phyloP scores from a whole-genome alignment of 2,797 vertebrate genomes.

The Ciconia nigra region DNA sequence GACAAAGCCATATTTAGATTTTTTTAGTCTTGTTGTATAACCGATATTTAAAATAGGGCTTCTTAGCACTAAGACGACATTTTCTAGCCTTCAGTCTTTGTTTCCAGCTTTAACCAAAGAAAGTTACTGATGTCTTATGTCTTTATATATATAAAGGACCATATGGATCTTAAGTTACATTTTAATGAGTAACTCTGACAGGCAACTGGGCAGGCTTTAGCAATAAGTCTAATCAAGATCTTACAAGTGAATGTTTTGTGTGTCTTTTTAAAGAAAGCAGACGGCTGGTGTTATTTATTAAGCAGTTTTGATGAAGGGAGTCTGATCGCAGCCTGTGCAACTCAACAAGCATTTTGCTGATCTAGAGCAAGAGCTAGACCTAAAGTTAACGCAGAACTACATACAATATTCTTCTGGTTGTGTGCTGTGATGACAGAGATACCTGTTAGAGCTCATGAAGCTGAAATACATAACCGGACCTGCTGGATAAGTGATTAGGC shows the following conservation, averaged over 20 bases:
- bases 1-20: not conserved
- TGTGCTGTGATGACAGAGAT: not conserved
- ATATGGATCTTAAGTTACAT: not conserved
- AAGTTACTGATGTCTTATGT: not conserved
- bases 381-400: not conserved
- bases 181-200: not conserved
- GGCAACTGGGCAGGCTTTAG: not conserved
- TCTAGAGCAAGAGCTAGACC: not conserved
- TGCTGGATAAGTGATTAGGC: not conserved
- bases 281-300: not conserved
- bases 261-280: not conserved
- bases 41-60: not conserved
- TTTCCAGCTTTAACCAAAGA: not conserved
- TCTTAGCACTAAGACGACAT: not conserved
- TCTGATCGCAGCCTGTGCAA: not conserved
- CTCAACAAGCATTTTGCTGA: not conserved
- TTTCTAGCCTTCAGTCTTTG: not conserved
- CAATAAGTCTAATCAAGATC: not conserved
- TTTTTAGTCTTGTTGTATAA: not conserved
- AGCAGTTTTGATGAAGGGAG: not conserved
- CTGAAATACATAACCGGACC: not conserved
- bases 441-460: not conserved
- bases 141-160: not conserved
- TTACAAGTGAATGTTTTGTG: not conserved
- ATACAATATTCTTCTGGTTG: not conserved